Base-by-base conservation (phyloP, 1,140 invertebrate species). In the Glomeris maerens region DNA sequence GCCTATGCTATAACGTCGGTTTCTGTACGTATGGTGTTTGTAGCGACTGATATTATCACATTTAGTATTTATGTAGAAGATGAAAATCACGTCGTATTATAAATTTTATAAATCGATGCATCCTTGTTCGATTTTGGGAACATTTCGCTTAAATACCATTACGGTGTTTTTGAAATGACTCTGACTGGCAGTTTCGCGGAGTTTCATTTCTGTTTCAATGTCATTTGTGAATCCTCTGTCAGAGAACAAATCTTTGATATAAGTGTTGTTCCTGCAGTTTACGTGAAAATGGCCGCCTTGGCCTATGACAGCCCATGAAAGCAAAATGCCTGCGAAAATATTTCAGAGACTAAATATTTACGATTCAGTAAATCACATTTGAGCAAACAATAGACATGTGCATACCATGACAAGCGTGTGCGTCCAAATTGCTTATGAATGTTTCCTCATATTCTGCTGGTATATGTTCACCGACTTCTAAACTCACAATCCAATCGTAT, bases 381-480 rank as follows among this genome's bases (percentile, higher is more conserved):
- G 31, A 10, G 17, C 31, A 36, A 36, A 17, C 5, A 36, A n/a
- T n/a, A n/a, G n/a, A n/a, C n/a, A n/a, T n/a, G n/a, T n/a, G n/a
- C n/a, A n/a, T 40, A 52, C 53, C 53, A 52, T 47, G 22, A 26
- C 50, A 40, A 14, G 42, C 50, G 36, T 55, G 53, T 2, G 22
- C 28, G 20, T 31, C 41, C 22, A 47, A 7, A 31, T 47, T 47
- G 13, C 38, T 41, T 25, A 55, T 5, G 27, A 55, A 55, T 10
- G 27, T 36, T 5, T 41, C 27, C 27, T 55, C 53, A 29, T 47
- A 42, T 10, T 38, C n/a, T 2, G 3, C 14, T n/a, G 29, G 44
- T 14, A 55, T 55, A 41, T 55, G 53, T 46, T 55, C 53, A 10
- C 53, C 53, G 13, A 52, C 50, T 46, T 55, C 53, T 13, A 55